Evolutionary conservation across 2,888 invertebrate species (phyloP).

Genomic region (Embidobia sp.): DNA sequence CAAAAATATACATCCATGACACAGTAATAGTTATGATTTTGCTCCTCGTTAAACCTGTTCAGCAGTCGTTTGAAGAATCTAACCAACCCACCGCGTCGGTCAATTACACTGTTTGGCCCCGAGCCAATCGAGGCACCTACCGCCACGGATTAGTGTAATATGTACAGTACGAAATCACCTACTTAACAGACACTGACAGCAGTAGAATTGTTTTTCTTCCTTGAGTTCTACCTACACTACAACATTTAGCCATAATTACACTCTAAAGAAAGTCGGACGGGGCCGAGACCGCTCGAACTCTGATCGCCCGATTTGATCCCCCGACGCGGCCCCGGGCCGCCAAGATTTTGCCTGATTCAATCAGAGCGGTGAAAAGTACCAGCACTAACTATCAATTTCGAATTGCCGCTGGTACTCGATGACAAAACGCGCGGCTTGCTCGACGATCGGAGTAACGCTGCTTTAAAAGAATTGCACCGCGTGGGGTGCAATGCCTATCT

Average conservation of each 20-base stretch:
- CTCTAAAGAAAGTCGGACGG: slow-evolving; percentile 51
- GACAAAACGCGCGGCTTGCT: no score
- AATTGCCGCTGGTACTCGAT: slow-evolving; percentile 39
- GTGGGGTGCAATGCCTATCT: no score
- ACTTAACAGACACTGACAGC: slow-evolving; percentile 62
- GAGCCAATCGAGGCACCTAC: slow-evolving; percentile 36
- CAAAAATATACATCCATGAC: slow-evolving; percentile 49
- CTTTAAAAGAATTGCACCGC: no score
- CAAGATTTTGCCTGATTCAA: slow-evolving; percentile 31
- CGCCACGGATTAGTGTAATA: slow-evolving; percentile 45
- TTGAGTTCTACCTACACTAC: slow-evolving; percentile 49
- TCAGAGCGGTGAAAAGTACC: slow-evolving; percentile 51
- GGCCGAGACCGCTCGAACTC: slow-evolving; percentile 14
- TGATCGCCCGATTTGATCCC: no score
- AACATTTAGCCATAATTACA: slow-evolving; percentile 59
- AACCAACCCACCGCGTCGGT: slow-evolving; percentile 44
- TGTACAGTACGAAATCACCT: slow-evolving; percentile 58
- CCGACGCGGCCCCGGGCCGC: slow-evolving; percentile 17
- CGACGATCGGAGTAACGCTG: no score
- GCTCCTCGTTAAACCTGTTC: not conserved
- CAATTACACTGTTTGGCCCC: slow-evolving; percentile 49
- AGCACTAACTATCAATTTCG: slow-evolving; percentile 58
- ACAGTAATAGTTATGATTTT: slow-evolving; percentile 56
- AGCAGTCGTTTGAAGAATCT: slow-evolving; percentile 11
- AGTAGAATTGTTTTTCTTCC: slow-evolving; percentile 51